Conservation (phyloP, 2,797 vertebrate genomes). For the Dallia pectoralis region DNA sequence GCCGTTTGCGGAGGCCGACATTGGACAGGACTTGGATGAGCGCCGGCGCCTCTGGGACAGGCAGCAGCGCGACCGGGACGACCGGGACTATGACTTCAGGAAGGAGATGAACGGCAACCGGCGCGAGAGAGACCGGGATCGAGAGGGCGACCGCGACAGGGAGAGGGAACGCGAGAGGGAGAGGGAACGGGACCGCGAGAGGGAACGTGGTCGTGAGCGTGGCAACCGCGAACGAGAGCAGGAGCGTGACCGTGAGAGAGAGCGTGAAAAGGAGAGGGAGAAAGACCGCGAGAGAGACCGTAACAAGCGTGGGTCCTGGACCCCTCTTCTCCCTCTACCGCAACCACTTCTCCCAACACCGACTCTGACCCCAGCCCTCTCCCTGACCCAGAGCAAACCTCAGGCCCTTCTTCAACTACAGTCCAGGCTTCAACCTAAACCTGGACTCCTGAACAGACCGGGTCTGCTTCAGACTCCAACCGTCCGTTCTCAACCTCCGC, state of each 20-base stretch:
- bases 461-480: constrained; percentile 42
- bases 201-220: constrained; percentile 45
- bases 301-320: constrained; percentile 68
- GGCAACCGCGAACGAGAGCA: constrained; percentile 28
- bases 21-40: constrained; percentile 96
- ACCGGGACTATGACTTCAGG: constrained; percentile 94
- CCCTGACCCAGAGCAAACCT: constrained; percentile 63
- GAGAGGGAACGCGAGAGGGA: no score
- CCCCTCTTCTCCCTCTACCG: constrained; percentile 72
- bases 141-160: constrained; percentile 38
- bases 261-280: constrained; percentile 64
- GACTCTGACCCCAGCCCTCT: constrained; percentile 62
- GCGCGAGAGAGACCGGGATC: constrained; percentile 76
- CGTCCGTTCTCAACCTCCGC: neutral
- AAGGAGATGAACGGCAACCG: constrained; percentile 88
- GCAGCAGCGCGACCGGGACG: constrained; percentile 74
- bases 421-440: constrained; percentile 48
- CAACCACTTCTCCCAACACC: constrained; percentile 72
- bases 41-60: constrained; percentile 95
- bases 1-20: constrained; percentile 79
- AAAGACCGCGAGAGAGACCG: constrained; percentile 69
- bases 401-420: constrained; percentile 62
- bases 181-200: constrained; percentile 22
- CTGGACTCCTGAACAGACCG: constrained; percentile 62
- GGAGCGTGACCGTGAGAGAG: constrained; percentile 61